A percentile compares a stretch with the other conserved stretches of the same genome.
phyloP scores from a whole-genome alignment of 2,888 invertebrate species.

The Apotomis betuletana region DNA sequence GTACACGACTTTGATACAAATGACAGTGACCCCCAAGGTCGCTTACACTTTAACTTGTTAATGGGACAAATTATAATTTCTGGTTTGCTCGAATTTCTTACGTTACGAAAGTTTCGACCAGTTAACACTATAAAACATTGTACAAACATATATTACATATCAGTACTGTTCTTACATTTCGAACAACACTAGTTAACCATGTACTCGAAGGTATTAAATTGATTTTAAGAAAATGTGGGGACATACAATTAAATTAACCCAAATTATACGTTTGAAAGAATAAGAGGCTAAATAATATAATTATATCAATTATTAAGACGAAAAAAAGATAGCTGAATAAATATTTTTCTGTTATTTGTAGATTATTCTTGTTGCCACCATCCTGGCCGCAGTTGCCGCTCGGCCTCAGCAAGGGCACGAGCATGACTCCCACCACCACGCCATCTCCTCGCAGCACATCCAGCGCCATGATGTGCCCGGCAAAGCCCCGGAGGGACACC shows the following conservation, averaged over 20 bases:
- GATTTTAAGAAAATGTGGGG: no score
- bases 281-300: no score
- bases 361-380: slow-evolving; percentile 41
- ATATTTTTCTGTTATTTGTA: slow-evolving; percentile 20
- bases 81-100: slow-evolving; percentile 4
- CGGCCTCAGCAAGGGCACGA: slow-evolving; percentile 43
- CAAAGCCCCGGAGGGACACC: slow-evolving; percentile 43
- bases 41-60: background rate
- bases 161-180: background rate
- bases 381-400: slow-evolving; percentile 45
- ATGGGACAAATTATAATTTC: slow-evolving; percentile 20
- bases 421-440: slow-evolving; percentile 48
- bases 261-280: no score
- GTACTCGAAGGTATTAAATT: slow-evolving; percentile 20
- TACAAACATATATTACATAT: background rate
- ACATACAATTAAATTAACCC: no score
- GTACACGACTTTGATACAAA: background rate
- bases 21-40: slow-evolving; percentile 12
- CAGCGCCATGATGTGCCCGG: slow-evolving; percentile 50
- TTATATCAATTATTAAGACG: no score
- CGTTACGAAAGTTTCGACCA: slow-evolving; percentile 11
- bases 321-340: no score
- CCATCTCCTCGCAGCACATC: slow-evolving; percentile 58
- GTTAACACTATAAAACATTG: slow-evolving; percentile 23
- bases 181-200: slow-evolving; percentile 13